A percentile compares a stretch with the other conserved stretches of the same genome.
phyloP scores from a whole-genome alignment of 2,113 vertebrate species.

The Phylloscopus whistleri region DNA sequence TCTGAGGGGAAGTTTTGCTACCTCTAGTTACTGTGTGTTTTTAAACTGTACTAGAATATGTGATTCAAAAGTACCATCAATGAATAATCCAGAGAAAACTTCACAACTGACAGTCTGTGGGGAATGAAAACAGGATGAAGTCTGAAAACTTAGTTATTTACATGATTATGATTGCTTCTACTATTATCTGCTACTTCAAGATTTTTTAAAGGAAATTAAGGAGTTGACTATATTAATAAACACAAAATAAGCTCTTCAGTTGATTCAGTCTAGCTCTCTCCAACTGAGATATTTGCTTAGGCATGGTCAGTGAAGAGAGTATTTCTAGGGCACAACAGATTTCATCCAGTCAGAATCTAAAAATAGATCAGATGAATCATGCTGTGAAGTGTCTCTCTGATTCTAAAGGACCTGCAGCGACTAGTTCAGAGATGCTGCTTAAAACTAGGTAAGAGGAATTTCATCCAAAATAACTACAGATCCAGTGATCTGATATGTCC shows the following conservation, averaged over 20 bases:
- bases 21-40: background rate
- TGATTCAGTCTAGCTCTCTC: background rate
- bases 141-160: background rate
- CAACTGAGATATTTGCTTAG: background rate
- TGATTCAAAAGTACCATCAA: background rate
- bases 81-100: background rate
- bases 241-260: background rate
- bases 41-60: background rate
- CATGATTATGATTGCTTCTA: background rate
- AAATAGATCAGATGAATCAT: conserved; percentile 5
- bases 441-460: background rate
- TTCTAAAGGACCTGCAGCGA: background rate
- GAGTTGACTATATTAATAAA: background rate
- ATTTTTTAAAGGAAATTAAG: background rate
- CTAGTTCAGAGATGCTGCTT: background rate
- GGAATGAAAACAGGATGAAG: background rate
- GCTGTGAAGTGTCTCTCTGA: background rate
- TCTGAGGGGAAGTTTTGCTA: background rate
- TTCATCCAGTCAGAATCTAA: conserved; percentile 16
- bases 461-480: background rate
- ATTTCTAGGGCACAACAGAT: conserved; percentile 17
- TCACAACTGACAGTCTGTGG: background rate
- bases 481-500: background rate
- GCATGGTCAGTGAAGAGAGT: background rate
- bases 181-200: background rate